Conservation (phyloP, 1,140 invertebrate genomes). For the Colletes gigas region DNA sequence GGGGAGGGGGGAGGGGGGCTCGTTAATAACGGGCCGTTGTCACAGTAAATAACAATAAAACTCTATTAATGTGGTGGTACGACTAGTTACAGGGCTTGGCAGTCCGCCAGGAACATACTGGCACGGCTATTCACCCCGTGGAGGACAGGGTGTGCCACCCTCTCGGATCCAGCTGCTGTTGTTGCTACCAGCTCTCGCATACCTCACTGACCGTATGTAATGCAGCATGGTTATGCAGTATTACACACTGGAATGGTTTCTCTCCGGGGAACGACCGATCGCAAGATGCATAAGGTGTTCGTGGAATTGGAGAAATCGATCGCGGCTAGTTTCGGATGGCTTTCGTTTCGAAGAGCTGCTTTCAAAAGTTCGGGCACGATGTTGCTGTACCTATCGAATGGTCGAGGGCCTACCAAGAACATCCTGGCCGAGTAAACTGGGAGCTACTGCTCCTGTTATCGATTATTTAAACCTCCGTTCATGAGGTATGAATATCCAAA, state of each 20-base stretch:
- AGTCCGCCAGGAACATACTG: constrained; percentile 75
- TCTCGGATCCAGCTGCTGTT: constrained; percentile 40
- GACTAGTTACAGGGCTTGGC: constrained; percentile 76
- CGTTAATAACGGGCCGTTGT: constrained; percentile 63
- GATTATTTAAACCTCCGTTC: too few species aligned
- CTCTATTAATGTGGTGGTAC: constrained; percentile 79
- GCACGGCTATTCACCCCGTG: constrained; percentile 72
- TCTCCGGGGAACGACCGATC: constrained; percentile 58
- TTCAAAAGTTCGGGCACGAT: neutral
- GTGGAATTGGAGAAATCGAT: constrained; percentile 53
- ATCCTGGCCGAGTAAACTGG: too few species aligned
- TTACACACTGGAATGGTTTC: constrained; percentile 68
- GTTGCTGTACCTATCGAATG: too few species aligned
- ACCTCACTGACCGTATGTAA: constrained; percentile 71
- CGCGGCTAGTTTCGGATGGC: too few species aligned
- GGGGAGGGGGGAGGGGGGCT: neutral
- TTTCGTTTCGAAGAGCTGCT: neutral
- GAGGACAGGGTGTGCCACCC: neutral
- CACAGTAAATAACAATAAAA: constrained; percentile 82
- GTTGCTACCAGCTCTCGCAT: constrained; percentile 61
- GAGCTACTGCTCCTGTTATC: too few species aligned
- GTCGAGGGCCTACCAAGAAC: too few species aligned
- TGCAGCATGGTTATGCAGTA: constrained; percentile 74
- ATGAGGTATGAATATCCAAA: too few species aligned
- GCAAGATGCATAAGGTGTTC: constrained; percentile 37